Evolutionary conservation across 2,888 invertebrate genomes (phyloP).

Genomic region (Lithosia quadra): DNA sequence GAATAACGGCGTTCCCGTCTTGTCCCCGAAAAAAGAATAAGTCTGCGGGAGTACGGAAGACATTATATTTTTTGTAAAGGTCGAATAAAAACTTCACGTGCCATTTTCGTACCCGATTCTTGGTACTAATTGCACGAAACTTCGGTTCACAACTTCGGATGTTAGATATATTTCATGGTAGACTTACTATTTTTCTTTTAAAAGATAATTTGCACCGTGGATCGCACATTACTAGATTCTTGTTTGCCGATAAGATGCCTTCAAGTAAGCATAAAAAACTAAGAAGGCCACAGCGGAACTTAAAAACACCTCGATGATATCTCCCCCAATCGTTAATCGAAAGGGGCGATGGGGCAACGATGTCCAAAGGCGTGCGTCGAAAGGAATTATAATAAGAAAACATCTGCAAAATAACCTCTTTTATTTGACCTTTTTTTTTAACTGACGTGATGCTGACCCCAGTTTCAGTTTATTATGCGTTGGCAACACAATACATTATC

Average conservation of each 20-base stretch:
- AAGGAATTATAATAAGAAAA: slow-evolving; percentile 20
- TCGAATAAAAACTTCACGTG: no score
- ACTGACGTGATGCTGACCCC: not conserved
- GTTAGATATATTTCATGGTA: not conserved
- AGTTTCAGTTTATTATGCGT: not conserved
- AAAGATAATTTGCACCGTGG: slow-evolving; percentile 2
- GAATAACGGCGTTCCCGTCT: no score
- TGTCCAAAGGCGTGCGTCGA: slow-evolving; percentile 26
- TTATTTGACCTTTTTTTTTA: slow-evolving; percentile 2
- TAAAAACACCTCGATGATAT: slow-evolving; percentile 19
- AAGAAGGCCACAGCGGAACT: slow-evolving; percentile 11
- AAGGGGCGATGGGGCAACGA: slow-evolving; percentile 24
- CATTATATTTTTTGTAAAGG: no score
- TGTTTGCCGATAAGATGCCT: not conserved
- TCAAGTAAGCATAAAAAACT: slow-evolving; percentile 7
- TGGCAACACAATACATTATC: slow-evolving; percentile 1
- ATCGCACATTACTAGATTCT: slow-evolving; percentile 1
- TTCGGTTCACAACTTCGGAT: not conserved
- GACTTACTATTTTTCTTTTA: not conserved
- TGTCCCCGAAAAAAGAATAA: no score
- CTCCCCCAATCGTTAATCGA: slow-evolving; percentile 23
- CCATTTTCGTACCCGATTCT: no score
- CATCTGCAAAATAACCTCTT: slow-evolving; percentile 22
- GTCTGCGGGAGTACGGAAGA: no score
- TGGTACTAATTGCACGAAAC: not conserved